A percentile compares a stretch with the other conserved stretches of the same genome.
Evolutionary conservation across 2,888 invertebrate species (phyloP).

Genomic region (Ophion costatus): DNA sequence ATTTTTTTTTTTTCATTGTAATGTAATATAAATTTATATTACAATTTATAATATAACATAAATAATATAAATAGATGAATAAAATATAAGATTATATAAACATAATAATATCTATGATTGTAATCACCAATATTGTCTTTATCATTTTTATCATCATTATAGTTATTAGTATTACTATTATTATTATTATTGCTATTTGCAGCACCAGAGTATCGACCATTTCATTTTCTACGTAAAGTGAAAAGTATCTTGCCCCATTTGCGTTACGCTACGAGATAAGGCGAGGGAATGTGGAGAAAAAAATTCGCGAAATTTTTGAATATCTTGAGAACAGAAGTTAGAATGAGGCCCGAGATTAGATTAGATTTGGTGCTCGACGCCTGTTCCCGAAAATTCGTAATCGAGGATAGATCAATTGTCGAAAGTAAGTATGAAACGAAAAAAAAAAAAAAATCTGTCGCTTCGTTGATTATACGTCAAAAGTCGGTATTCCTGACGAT

Average conservation of each 20-base stretch:
- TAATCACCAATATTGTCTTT: background rate
- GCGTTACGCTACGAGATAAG: conserved; percentile 9
- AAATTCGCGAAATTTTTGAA: conserved; percentile 32
- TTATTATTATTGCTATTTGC: background rate
- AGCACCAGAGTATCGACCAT: background rate
- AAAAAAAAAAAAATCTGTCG: conserved; percentile 8
- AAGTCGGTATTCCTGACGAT: conserved; percentile 16
- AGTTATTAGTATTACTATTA: background rate
- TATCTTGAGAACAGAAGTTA: conserved; percentile 17
- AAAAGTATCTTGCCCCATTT: background rate
- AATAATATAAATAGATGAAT: no score
- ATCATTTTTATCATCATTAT: conserved; percentile 5
- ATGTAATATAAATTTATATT: no score
- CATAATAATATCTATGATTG: no score
- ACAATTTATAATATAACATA: no score
- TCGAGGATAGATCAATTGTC: conserved; percentile 27
- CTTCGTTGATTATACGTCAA: conserved; percentile 41
- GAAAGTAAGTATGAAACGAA: background rate
- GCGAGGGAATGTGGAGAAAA: background rate
- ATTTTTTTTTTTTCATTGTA: no score
- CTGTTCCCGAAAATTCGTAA: conserved; percentile 14
- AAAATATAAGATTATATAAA: no score
- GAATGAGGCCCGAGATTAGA: conserved; percentile 54
- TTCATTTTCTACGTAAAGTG: background rate
- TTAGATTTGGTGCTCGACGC: conserved; percentile 37